These are phyloP conservation scores for Doris montereyensis DNA, from an alignment of 2,888 invertebrate species.

Conservation along the genomic window DNA sequence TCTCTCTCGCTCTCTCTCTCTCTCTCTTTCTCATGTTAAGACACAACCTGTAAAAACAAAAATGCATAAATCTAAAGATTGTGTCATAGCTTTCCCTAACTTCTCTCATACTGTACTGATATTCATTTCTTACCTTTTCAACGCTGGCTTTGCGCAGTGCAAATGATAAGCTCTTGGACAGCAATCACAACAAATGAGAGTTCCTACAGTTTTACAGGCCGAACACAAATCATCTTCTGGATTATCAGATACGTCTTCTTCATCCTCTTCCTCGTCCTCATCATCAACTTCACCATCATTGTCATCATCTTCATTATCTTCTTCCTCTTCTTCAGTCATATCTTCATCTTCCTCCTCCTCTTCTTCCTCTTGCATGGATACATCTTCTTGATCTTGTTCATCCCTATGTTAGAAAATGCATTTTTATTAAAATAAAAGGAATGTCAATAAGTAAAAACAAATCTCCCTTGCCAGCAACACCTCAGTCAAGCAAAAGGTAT, in stretches of 20 bases:
- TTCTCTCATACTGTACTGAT: too few species aligned
- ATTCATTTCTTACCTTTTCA: slow-evolving; percentile 54
- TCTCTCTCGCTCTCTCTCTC: too few species aligned
- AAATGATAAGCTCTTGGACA: slow-evolving; percentile 64
- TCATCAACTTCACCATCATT: slow-evolving; percentile 39
- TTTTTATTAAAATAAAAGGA: too few species aligned
- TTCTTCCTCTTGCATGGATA: slow-evolving; percentile 44
- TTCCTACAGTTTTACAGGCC: slow-evolving; percentile 59
- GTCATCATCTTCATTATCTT: slow-evolving; percentile 34
- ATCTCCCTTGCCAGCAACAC: too few species aligned
- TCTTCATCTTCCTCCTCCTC: slow-evolving; percentile 49
- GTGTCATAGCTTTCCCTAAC: too few species aligned
- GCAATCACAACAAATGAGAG: slow-evolving; percentile 61
- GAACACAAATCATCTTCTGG: slow-evolving; percentile 55
- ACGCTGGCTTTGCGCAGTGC: slow-evolving; percentile 59
- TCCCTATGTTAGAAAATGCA: too few species aligned
- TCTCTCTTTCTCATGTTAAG: too few species aligned
- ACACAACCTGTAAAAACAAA: too few species aligned
- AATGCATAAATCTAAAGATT: too few species aligned
- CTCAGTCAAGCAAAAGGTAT: too few species aligned
- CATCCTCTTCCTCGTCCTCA: slow-evolving; percentile 47
- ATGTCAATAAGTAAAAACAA: too few species aligned
- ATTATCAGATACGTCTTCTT: slow-evolving; percentile 36
- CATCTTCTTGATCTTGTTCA: too few species aligned
- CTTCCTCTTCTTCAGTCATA: slow-evolving; percentile 52